Evolutionary conservation across 92 coral and sea anemone genomes (phyloP).

Genomic region (Isaurus tuberculatus): DNA sequence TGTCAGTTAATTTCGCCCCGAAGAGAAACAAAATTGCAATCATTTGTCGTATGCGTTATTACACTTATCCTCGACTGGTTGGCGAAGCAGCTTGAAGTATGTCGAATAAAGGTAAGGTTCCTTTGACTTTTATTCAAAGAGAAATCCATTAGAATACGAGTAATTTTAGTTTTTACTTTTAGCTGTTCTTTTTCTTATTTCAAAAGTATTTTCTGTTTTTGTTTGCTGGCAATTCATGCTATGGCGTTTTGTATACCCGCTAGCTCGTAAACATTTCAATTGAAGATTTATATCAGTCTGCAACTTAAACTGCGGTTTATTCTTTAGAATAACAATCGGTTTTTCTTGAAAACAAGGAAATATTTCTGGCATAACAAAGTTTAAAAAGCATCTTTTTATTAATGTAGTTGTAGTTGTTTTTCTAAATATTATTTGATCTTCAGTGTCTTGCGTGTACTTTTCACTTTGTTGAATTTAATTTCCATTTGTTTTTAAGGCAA

Average conservation of each 20-base stretch:
- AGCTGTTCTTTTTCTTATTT: slow-evolving; percentile 39
- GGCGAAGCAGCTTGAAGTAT: slow-evolving; percentile 8
- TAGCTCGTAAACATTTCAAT: slow-evolving; percentile 38
- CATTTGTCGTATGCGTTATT: slow-evolving; percentile 20
- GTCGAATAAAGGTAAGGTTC: slow-evolving; percentile 26
- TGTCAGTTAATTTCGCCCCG: slow-evolving; percentile 53
- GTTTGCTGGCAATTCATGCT: neutral
- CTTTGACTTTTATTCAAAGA: neutral
- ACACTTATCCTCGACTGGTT: slow-evolving; percentile 33
- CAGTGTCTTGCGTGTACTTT: neutral
- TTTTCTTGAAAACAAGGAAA: neutral
- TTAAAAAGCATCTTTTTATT: neutral
- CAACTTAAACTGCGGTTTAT: neutral
- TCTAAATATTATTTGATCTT: neutral
- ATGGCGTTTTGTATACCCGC: slow-evolving; percentile 45
- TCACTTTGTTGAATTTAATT: slow-evolving; percentile 9
- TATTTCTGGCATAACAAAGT: neutral
- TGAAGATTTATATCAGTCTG: slow-evolving; percentile 37
- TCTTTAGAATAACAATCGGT: neutral
- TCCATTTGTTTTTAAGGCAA: slow-evolving; percentile 27
- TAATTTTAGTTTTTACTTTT: neutral
- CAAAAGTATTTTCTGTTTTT: neutral
- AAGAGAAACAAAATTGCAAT: slow-evolving; percentile 52
- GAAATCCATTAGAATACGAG: neutral
- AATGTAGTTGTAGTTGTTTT: slow-evolving; percentile 5